Base-by-base conservation (phyloP, 2,113 vertebrate species). In the Bufo gargarizans region DNA sequence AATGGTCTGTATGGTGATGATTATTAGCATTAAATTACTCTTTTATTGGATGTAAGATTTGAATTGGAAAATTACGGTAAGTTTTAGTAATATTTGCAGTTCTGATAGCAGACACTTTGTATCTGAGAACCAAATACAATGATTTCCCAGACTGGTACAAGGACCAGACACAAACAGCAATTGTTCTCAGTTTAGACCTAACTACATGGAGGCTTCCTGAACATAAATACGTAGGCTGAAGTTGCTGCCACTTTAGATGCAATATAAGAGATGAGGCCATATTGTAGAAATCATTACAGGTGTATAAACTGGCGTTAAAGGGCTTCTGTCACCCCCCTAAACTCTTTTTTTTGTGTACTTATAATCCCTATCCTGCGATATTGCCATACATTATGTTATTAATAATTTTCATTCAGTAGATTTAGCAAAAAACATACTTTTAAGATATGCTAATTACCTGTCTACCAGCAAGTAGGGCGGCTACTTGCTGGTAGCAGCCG, bases 111-210 rank as follows among this genome's bases (percentile, higher is more conserved):
- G 49, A 20, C 19, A 4, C n/a, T 77, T 12, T 77, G 17, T 77
- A 55, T 78, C 10, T 22, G 10, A n/a, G 11, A 20, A 22, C 5
- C n/a, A 13, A 20, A 78, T 49, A 47, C 33, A 80, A 45, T 87
- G 67, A 22, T 72, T 82, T 88, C 86, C 86, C 79, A 87, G 86
- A 45, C 86, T 82, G 86, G 79, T 74, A 88, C 78, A 88, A 81
- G 81, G 19, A 65, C 47, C 56, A 50, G 47, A 72, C 67, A 88
- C 78, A 88, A 82, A 50, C 59, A 11, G 0, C 78, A 50, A 50
- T 82, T 88, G 86, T 88, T 88, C 77, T 53, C 47, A 12, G 11
- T 50, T 61, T 14, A 81, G 79, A 22, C 58, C 79, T 65, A 65
- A 20, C 58, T 49, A 19, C 59, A 65, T 55, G 77, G 50, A 50